Evolutionary conservation across 2,888 invertebrate species (phyloP).

Genomic region (Aphidoletes aphidimyza): DNA sequence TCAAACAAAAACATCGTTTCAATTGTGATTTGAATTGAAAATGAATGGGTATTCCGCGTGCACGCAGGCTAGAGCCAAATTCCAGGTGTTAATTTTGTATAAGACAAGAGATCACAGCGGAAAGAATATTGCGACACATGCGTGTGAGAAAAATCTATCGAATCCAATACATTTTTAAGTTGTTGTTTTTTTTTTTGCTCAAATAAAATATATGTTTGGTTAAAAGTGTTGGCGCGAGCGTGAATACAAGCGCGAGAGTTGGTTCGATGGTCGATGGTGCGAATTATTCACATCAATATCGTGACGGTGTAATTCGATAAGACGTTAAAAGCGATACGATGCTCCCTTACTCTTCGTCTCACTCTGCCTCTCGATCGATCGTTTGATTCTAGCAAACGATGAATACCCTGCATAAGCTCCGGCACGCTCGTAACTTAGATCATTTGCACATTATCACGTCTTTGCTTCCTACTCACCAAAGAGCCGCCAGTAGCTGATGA

Average conservation of each 20-base stretch:
- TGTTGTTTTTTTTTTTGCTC: too few relatives aligned
- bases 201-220: too few relatives aligned
- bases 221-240: neutral
- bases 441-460: constrained; percentile 50
- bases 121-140: neutral
- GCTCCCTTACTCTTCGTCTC: too few relatives aligned
- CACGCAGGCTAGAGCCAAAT: neutral
- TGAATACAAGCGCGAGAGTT: neutral
- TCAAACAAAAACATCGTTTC: constrained; percentile 3
- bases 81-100: constrained; percentile 51
- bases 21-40: constrained; percentile 42
- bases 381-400: neutral
- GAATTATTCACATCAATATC: constrained; percentile 49
- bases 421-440: neutral
- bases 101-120: neutral
- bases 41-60: neutral
- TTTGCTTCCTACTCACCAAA: neutral
- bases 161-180: too few relatives aligned
- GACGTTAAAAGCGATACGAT: constrained; percentile 19
- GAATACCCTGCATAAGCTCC: neutral
- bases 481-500: neutral
- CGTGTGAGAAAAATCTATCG: neutral
- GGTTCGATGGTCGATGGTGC: constrained; percentile 24
- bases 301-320: constrained; percentile 50
- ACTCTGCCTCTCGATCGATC: neutral